Evolutionary conservation across 2,888 invertebrate genomes (phyloP).

Genomic region (Torymus auratus): DNA sequence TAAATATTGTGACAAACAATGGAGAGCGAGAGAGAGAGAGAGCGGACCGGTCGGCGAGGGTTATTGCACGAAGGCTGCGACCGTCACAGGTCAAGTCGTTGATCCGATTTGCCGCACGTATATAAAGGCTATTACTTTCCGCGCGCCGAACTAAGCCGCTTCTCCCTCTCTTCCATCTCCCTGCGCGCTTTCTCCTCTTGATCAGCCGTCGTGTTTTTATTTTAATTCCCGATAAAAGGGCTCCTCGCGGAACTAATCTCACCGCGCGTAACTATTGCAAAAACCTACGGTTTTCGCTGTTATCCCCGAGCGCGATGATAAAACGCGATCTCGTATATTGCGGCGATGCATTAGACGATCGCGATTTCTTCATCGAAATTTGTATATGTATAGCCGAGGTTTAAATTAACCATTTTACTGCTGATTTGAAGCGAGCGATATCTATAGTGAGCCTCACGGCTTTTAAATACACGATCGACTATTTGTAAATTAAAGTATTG

Average conservation of each 20-base stretch:
- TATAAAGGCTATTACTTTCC: conserved; percentile 48
- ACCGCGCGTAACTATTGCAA: background rate
- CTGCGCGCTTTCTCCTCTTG: background rate
- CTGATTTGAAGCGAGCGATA: too few relatives aligned
- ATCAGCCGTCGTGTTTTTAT: background rate
- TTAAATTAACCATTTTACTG: too few relatives aligned
- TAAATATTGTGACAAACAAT: conserved; percentile 49
- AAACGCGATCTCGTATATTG: background rate
- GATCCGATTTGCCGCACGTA: conserved; percentile 48
- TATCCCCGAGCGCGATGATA: too few relatives aligned
- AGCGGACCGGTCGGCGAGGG: conserved; percentile 2
- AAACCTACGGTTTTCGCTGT: conserved; percentile 2
- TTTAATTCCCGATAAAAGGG: conserved; percentile 26
- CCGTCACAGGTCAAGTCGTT: conserved; percentile 41
- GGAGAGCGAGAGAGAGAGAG: background rate
- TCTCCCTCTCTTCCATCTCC: background rate
- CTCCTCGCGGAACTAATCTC: conserved; percentile 5
- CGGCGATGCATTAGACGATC: background rate
- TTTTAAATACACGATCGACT: background rate
- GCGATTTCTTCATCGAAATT: conserved; percentile 4
- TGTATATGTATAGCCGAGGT: background rate
- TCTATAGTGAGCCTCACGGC: background rate
- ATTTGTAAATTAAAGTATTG: too few relatives aligned
- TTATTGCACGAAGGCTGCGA: conserved; percentile 45
- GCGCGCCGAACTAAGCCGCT: conserved; percentile 36